A percentile compares a stretch with the other conserved stretches of the same genome.
These are phyloP conservation scores for Pantherophis guttatus DNA, from an alignment of 2,113 vertebrate species.

Conservation along the genomic window DNA sequence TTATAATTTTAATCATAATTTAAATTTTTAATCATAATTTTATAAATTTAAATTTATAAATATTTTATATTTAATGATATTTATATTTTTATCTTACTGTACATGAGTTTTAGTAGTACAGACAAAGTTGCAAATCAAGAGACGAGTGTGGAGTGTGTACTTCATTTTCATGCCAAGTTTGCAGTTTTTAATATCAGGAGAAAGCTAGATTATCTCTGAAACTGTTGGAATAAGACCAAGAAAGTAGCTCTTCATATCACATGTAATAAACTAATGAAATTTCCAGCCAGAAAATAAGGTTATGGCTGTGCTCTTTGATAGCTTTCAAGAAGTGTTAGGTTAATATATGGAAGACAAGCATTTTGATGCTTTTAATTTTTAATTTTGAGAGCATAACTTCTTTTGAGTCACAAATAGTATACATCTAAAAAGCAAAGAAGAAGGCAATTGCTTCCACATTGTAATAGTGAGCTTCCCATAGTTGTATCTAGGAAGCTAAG, in stretches of 20 bases:
- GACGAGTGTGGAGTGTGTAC: background rate
- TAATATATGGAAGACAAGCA: background rate
- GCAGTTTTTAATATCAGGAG: background rate
- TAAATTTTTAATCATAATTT: too few relatives aligned
- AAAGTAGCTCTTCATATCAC: background rate
- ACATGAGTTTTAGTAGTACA: background rate
- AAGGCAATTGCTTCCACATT: background rate
- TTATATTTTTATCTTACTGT: background rate
- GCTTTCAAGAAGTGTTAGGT: background rate
- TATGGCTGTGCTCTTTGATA: background rate
- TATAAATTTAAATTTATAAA: background rate
- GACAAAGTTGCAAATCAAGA: background rate
- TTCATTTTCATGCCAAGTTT: background rate
- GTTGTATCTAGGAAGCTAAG: background rate
- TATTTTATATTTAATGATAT: background rate
- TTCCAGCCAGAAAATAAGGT: background rate
- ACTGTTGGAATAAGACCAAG: background rate
- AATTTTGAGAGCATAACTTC: background rate
- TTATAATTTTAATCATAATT: background rate
- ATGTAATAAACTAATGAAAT: background rate
- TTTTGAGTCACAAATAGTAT: background rate
- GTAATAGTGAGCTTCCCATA: background rate
- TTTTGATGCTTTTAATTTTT: background rate
- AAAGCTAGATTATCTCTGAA: background rate
- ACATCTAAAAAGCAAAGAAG: background rate